Base-by-base conservation (phyloP, 2,797 vertebrate genomes). In the Malurus splendens region DNA sequence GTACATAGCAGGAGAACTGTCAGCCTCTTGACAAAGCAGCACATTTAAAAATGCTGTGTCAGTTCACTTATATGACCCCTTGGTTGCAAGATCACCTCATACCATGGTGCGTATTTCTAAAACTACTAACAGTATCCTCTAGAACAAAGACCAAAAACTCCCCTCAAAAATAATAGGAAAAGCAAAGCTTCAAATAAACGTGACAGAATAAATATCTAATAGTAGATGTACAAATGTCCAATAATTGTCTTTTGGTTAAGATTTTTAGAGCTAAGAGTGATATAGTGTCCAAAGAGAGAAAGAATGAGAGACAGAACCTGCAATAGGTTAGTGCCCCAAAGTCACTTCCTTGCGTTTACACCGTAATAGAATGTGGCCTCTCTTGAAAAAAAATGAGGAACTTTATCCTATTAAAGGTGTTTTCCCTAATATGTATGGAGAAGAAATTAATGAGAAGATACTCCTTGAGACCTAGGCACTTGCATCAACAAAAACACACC, bases 11-110 rank as follows among this genome's bases (percentile, higher is more conserved):
- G 87, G 64, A 87, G 65, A 91, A 82, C 87, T 96, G 95, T 78
- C 96, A 94, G 66, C 83, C 42, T 72, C 42, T 82, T 92, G 89
- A 90, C 85, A 96, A 96, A 95, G 74, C 32, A 94, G 82, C 82
- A 90, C 90, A 90, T 94, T 93, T 89, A 81, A 91, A 96, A 96
- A 91, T 81, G 94, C 91, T 86, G 55, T 84, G 94, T 95, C 93
- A 93, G 86, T 94, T 95, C 93, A 70, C 93, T 85, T 51, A 1
- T 77, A 87, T 97, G 97, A 97, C 96, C 96, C 94, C 86, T 72
- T 82, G 86, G 83, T 57, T 93, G 65, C 90, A 94, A 94, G 89
- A 95, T 48, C 94, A 95, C 87, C 91, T 93, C 90, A 89, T 57
- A 74, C 71, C 25, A 15, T 64, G 57, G 82, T 80, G 73, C 0